Evolutionary conservation across 2,113 vertebrate genomes (phyloP).

Genomic region (Kryptolebias marmoratus): DNA sequence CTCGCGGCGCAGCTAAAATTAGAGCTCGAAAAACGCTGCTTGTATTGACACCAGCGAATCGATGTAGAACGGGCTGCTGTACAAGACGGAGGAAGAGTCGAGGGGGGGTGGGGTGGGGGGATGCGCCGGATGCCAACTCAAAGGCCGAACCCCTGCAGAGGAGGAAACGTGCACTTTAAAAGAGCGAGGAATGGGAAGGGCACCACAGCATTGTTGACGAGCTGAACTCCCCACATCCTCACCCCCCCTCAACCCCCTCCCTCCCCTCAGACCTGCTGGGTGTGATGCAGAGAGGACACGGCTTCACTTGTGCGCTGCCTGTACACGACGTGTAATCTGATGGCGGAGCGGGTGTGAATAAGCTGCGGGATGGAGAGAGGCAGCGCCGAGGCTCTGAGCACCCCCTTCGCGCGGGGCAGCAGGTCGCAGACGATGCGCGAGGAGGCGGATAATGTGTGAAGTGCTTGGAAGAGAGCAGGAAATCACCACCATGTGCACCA

Average conservation of each 20-base stretch:
- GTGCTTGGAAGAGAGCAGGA: background rate
- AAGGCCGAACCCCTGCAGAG: conserved; percentile 53
- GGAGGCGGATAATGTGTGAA: conserved; percentile 8
- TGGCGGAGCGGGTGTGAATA: conserved; percentile 27
- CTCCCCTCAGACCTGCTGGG: background rate
- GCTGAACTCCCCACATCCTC: background rate
- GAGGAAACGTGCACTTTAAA: conserved; percentile 58
- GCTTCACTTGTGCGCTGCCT: conserved; percentile 49
- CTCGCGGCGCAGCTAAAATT: conserved; percentile 71
- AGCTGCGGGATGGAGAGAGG: conserved; percentile 15
- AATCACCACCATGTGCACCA: conserved; percentile 1
- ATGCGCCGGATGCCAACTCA: conserved; percentile 33
- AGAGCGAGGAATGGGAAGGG: conserved; percentile 34
- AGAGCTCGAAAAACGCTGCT: conserved; percentile 66
- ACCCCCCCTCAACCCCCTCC: no score
- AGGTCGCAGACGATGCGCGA: background rate
- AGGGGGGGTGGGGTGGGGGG: background rate
- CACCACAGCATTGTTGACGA: conserved; percentile 46
- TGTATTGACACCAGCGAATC: conserved; percentile 71
- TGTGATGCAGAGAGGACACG: conserved; percentile 12
- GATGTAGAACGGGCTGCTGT: conserved; percentile 68
- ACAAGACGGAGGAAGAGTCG: conserved; percentile 49
- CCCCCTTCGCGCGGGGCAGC: conserved; percentile 15
- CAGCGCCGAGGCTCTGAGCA: conserved; percentile 4
- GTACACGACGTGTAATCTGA: conserved; percentile 43